A percentile compares a stretch with the other conserved stretches of the same genome.
Conservation (phyloP, 2,888 invertebrate genomes). For the Oconnorella tubifera region DNA sequence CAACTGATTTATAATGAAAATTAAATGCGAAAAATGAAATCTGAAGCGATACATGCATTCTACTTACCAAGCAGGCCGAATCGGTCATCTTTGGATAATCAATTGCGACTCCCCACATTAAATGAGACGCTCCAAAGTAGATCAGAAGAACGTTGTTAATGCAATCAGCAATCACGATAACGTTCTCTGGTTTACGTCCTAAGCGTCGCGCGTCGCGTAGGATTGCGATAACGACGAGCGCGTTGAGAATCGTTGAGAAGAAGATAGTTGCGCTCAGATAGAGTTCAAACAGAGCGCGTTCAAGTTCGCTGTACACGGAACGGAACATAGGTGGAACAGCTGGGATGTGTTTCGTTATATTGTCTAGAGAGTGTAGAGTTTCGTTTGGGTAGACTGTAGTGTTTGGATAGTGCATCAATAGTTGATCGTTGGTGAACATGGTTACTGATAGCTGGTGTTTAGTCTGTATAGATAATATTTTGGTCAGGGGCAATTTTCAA, state of each 20-base stretch:
- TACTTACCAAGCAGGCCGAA: neutral
- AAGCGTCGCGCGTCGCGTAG: conserved; percentile 4
- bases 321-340: neutral
- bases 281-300: conserved; percentile 12
- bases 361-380: too few species aligned
- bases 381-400: too few species aligned
- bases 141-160: conserved; percentile 10
- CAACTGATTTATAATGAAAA: too few species aligned
- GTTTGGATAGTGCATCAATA: too few species aligned
- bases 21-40: too few species aligned
- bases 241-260: conserved; percentile 9
- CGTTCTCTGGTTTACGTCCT: conserved; percentile 10
- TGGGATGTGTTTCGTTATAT: too few species aligned
- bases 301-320: conserved; percentile 8
- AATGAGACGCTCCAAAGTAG: neutral
- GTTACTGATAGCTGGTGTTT: too few species aligned
- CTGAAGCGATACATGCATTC: too few species aligned
- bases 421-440: too few species aligned
- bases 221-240: conserved; percentile 10
- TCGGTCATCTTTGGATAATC: neutral
- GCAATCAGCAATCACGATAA: conserved; percentile 5
- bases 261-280: neutral
- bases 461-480: too few species aligned
- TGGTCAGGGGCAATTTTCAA: too few species aligned
- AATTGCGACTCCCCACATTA: neutral